Base-by-base conservation (phyloP, 2,888 invertebrate genomes). In the Trichogramma dendrolimi region DNA sequence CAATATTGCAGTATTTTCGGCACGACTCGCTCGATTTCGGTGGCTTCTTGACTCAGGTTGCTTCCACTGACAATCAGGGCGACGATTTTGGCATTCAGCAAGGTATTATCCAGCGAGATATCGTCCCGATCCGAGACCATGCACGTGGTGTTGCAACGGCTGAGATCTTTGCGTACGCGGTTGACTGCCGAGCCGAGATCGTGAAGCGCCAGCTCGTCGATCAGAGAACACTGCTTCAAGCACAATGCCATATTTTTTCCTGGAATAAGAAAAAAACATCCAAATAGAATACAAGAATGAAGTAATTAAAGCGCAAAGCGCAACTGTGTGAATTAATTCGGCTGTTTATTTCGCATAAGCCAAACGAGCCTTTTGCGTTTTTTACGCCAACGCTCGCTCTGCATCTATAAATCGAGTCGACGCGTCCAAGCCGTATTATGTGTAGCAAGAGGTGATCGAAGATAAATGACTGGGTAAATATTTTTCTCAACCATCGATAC, bases 201-300 rank as follows among this genome's bases (percentile, higher is more conserved):
- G 69, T 84, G 84, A n/a, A 87, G 67, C 11, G 84, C 81, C 55
- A 87, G 75, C 70, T 84, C 84, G 53, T 84, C 84, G 63, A 87
- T 81, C 52, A 81, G 70, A 0, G 83, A 82, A 38, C 84, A 83
- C 63, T 83, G 81, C 70, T 87, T 85, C 54, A 88, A 75, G 72
- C 87, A 76, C 52, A 87, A 72, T 46, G 84, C 79, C 40, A 86
- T 72, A 56, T 70, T 68, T 49, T 53, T 71, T 64, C 73, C 74
- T 74, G 53, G 3, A 27, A 27, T 27, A 27, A 27, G 27, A 27
- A 27, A 27, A 27, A 27, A 27, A 3, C n/a, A n/a, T 27, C 62
- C 61, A 55, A 48, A 53, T 51, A 58, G 53, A 54, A 61, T 7
- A 50, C 27, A 40, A 41, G n/a, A 47, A 46, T 11, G 51, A 55